Percentiles rank a stretch among this genome's conserved stretches.
These are phyloP conservation scores for Ostrea denselamellosa DNA, from an alignment of 1,140 invertebrate genomes.

Conservation along the genomic window DNA sequence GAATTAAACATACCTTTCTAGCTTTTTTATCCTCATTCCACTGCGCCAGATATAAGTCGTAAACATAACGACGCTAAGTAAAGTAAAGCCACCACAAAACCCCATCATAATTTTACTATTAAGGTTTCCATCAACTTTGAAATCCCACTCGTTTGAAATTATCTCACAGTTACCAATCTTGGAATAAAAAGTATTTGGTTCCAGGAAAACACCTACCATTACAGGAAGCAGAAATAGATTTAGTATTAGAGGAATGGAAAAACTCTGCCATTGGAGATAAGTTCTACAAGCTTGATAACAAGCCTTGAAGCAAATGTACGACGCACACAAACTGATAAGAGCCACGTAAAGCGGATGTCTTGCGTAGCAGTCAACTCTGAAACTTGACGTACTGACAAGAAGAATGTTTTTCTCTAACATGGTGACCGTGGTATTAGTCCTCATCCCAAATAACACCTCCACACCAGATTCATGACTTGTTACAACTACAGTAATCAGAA, in stretches of 20 bases:
- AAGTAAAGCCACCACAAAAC: not conserved
- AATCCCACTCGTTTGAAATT: not conserved
- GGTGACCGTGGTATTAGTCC: not conserved
- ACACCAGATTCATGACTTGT: not conserved
- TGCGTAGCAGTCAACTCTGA: not conserved
- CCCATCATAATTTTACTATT: not conserved
- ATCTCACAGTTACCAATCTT: not conserved
- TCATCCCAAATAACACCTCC: not conserved
- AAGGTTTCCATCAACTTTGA: not conserved
- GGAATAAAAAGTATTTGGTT: not conserved
- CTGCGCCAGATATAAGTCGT: constrained; percentile 4
- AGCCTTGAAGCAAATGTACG: not conserved
- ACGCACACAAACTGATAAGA: not conserved
- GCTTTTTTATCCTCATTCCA: not conserved
- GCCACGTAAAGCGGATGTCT: not conserved
- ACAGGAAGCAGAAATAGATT: not conserved
- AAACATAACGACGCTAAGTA: not conserved
- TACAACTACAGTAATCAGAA: not conserved
- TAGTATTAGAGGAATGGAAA: not conserved
- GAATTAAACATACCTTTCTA: not conserved
- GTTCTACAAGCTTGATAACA: not conserved
- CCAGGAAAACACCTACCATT: not conserved
- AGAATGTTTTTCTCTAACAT: not conserved
- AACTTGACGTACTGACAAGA: not conserved
- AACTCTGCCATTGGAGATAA: not conserved